These are phyloP conservation scores for Psittacula echo DNA, from an alignment of 2,797 vertebrate genomes.

Conservation along the genomic window DNA sequence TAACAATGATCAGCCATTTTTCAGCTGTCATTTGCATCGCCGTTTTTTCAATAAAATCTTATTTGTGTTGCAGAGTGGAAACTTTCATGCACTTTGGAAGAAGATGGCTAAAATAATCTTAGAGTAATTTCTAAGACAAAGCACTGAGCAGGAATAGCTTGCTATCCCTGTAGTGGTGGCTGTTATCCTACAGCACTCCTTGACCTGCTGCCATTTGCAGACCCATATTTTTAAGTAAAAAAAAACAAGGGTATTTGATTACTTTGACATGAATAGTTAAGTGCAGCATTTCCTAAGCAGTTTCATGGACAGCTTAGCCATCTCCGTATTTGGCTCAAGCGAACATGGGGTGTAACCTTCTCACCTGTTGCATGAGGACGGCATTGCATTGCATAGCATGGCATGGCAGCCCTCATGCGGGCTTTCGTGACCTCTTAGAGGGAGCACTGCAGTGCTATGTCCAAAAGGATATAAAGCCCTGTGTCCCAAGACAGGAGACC, in stretches of 20 bases:
- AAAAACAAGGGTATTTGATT: background rate
- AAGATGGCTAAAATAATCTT: background rate
- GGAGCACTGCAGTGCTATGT: background rate
- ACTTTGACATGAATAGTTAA: background rate
- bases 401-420: background rate
- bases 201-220: background rate
- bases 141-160: rapidly evolving
- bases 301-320: background rate
- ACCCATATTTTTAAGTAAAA: background rate
- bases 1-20: background rate
- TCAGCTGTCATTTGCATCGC: background rate
- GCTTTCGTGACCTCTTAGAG: background rate
- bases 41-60: background rate
- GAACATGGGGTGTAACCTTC: background rate
- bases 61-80: background rate
- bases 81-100: background rate
- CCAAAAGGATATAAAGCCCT: background rate
- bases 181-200: background rate
- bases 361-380: background rate
- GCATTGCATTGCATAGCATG: background rate
- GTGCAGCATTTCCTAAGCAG: background rate
- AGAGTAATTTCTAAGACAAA: background rate
- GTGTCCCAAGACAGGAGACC: background rate
- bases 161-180: rapidly evolving
- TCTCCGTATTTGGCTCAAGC: rapidly evolving